Evolutionary conservation across 2,113 vertebrate species (phyloP), one percentile per base, ranked within the genome.

Genomic region (Procavia capensis): DNA sequence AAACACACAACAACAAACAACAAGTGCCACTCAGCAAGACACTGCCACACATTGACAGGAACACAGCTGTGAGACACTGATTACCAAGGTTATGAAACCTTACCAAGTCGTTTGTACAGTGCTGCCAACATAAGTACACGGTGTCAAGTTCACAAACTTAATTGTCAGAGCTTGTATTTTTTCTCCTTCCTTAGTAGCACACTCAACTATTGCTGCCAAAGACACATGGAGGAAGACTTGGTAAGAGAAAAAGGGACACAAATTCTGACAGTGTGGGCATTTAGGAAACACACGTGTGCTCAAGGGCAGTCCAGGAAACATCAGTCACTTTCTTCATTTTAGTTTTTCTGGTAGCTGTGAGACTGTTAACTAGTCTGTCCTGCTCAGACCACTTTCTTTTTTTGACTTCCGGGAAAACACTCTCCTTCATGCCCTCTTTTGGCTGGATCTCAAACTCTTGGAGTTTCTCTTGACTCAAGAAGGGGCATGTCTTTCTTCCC

Each of bases 251-350:
- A 45, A 81, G 36, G 66, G 41, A 82, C 70, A 82, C 70, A 86
- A 20, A 19, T 50, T 83, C 47, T 90, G 57, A n/a, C 78, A 88
- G 63, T 24, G 36, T 39, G 39, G 72, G 82, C 43, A 72, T 64
- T 88, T 47, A 84, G 68, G 29, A 92, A 88, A 88, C 78, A 79
- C 54, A 72, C 45, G 22, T 79, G 70, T 43, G 82, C 45, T 90
- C 61, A 54, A 70, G 66, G 24, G 76, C n/a, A 87, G 75, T 11
- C 54, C 80, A 43, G 82, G 57, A 87, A 74, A 43, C 27, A 25
- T 39, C 68, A 41, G 54, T 41, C 20, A 63, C 41, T 68, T 36
- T 78, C 70, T 59, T 68, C 9, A 39, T 39, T 88, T 54, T 61
- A 31, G 54, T 39, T 25, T 25, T 82, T 9, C 24, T 19, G 57